Percentiles rank a stretch among this genome's conserved stretches.
phyloP scores from a whole-genome alignment of 2,888 invertebrate species.

The Eustalomyia histrio region DNA sequence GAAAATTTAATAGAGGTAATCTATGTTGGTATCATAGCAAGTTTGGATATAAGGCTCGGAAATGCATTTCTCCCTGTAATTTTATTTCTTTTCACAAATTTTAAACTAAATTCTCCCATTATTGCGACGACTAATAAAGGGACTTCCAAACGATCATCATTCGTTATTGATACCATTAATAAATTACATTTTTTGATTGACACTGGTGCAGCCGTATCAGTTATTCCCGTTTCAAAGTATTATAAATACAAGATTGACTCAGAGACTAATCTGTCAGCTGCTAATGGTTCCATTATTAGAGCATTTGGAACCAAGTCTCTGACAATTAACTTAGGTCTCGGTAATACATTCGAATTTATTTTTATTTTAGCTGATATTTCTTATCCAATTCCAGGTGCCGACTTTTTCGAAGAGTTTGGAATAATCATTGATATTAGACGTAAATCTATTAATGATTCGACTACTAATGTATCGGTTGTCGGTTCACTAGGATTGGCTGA shows the following conservation, averaged over 20 bases:
- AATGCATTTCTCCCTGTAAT: conserved; percentile 1
- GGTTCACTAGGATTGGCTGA: neutral
- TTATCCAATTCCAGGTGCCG: neutral
- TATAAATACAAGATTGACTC: neutral
- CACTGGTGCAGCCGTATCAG: conserved; percentile 22
- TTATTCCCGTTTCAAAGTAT: neutral
- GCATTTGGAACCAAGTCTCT: neutral
- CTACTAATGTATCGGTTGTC: neutral
- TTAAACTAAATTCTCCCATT: conserved; percentile 5
- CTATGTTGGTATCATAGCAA: neutral
- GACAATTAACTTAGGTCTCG: neutral
- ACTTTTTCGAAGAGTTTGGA: too few species aligned
- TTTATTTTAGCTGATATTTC: neutral
- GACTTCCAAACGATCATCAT: too few species aligned
- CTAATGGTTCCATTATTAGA: conserved; percentile 10
- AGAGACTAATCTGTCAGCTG: neutral
- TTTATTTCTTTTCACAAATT: neutral
- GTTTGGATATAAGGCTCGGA: neutral
- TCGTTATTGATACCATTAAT: neutral
- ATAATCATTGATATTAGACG: neutral
- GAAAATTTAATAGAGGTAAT: neutral
- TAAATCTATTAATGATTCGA: neutral
- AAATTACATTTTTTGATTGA: conserved; percentile 18
- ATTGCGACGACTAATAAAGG: conserved; percentile 1
- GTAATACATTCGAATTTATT: neutral